These are phyloP conservation scores for Oeneis ivallda DNA, from an alignment of 2,888 invertebrate species.

Conservation along the genomic window DNA sequence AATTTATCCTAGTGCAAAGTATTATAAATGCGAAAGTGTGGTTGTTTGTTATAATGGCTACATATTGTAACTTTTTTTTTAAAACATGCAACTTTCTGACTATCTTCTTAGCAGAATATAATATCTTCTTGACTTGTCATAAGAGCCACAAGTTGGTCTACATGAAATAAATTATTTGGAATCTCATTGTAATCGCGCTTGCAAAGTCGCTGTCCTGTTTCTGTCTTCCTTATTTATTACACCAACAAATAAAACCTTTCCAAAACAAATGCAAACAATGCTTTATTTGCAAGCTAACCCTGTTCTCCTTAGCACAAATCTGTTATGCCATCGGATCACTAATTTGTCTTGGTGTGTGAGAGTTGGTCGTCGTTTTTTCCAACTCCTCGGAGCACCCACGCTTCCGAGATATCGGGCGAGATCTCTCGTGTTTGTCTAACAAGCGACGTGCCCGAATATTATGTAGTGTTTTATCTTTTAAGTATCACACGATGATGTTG, in stretches of 20 bases:
- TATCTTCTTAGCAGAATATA: too few species aligned
- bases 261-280: too few species aligned
- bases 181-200: background rate
- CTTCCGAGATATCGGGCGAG: slow-evolving; percentile 69
- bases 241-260: background rate
- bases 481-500: slow-evolving; percentile 46
- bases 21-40: too few species aligned
- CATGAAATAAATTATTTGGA: too few species aligned
- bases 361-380: slow-evolving; percentile 30
- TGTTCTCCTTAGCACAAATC: slow-evolving; percentile 40
- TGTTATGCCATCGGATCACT: slow-evolving; percentile 52
- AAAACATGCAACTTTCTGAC: too few species aligned
- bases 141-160: too few species aligned
- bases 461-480: slow-evolving; percentile 69
- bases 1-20: too few species aligned
- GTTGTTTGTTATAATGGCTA: too few species aligned
- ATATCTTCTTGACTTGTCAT: too few species aligned
- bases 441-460: slow-evolving; percentile 78
- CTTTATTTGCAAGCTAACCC: background rate
- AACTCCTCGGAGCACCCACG: slow-evolving; percentile 63
- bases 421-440: slow-evolving; percentile 80
- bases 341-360: slow-evolving; percentile 59
- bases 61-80: too few species aligned
- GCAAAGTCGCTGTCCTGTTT: background rate
- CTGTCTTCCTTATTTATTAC: slow-evolving; percentile 2